A percentile compares a stretch with the other conserved stretches of the same genome.
Evolutionary conservation across 2,797 vertebrate genomes (phyloP).

Genomic region (Megaceryle alcyon): DNA sequence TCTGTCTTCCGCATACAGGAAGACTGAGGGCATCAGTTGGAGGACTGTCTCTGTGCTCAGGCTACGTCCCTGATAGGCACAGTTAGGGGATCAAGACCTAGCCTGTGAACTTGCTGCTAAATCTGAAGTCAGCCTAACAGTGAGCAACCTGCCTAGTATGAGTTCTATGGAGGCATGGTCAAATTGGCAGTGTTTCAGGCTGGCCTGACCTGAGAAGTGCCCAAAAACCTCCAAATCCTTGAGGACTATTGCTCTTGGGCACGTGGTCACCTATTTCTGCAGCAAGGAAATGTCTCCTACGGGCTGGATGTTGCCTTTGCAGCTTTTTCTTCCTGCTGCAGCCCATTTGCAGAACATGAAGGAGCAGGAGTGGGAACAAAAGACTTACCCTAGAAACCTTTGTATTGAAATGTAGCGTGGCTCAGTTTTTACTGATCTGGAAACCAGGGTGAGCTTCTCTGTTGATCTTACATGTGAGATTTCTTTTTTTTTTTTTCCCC

Average conservation of each 20-base stretch:
- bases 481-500: background rate
- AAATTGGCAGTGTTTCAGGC: background rate
- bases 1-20: background rate
- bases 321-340: background rate
- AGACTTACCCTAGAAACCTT: background rate
- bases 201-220: background rate
- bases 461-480: background rate
- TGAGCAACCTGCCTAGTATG: background rate
- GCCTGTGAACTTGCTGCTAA: background rate
- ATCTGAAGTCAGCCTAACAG: background rate
- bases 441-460: background rate
- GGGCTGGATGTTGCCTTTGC: background rate
- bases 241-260: background rate
- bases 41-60: background rate
- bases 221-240: background rate
- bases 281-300: background rate
- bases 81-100: background rate
- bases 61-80: accelerated
- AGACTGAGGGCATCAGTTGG: background rate
- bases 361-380: background rate
- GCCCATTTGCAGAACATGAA: background rate
- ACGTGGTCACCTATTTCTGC: background rate
- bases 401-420: background rate
- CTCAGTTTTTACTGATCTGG: background rate
- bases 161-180: background rate